Percentiles rank a stretch among this genome's conserved stretches.
Conservation (phyloP, 2,113 vertebrate species). For the Acanthisitta chloris region DNA sequence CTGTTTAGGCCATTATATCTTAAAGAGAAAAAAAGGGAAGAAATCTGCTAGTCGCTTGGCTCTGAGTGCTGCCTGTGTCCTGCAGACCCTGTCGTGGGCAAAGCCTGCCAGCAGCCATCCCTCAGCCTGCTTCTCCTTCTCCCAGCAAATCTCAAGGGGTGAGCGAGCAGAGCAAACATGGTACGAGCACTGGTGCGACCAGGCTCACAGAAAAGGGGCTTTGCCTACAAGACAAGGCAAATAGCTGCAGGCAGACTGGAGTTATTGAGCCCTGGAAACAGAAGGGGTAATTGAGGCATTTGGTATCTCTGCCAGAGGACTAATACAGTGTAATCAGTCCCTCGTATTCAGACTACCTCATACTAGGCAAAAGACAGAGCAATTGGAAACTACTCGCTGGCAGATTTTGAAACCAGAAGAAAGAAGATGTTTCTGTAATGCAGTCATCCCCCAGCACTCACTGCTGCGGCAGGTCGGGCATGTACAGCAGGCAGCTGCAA, state of each 20-base stretch:
- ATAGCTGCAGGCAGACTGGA: background rate
- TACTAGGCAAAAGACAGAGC: background rate
- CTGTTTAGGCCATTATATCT: background rate
- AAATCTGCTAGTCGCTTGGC: background rate
- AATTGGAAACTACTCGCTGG: background rate
- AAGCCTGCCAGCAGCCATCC: background rate
- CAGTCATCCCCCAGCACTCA: background rate
- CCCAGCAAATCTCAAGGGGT: background rate
- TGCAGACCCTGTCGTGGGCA: rapidly evolving
- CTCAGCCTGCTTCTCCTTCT: background rate
- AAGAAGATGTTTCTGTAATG: background rate
- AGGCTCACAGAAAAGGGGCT: background rate
- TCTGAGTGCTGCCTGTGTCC: background rate
- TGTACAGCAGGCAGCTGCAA: background rate
- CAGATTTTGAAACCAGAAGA: background rate
- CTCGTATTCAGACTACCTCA: background rate
- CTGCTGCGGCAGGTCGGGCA: background rate
- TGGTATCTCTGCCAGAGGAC: background rate
- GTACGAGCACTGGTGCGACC: rapidly evolving
- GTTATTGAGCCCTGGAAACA: background rate
- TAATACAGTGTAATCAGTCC: background rate
- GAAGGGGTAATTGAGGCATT: background rate
- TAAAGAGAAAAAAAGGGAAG: background rate
- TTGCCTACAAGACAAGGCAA: background rate
- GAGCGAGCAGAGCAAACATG: rapidly evolving